A percentile compares a stretch with the other conserved stretches of the same genome.
These are phyloP conservation scores for Petrocephalus schoutedeni DNA, from an alignment of 2,797 vertebrate species.

Conservation along the genomic window DNA sequence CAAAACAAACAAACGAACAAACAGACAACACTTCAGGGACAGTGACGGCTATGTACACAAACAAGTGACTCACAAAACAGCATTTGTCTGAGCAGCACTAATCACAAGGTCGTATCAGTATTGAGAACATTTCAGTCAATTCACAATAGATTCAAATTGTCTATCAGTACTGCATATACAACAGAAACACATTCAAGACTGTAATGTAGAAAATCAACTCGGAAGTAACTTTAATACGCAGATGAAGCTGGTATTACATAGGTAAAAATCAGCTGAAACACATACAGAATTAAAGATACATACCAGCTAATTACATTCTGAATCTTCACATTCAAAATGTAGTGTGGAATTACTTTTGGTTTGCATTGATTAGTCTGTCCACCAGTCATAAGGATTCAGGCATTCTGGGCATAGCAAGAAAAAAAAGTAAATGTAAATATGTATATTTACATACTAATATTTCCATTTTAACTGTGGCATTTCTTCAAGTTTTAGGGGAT, in stretches of 20 bases:
- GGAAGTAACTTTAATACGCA: background rate
- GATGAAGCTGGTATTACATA: background rate
- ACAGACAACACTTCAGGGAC: conserved; percentile 14
- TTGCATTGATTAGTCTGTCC: background rate
- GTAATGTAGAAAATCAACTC: conserved; percentile 9
- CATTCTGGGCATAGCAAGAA: background rate
- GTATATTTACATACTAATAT: background rate
- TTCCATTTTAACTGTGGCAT: background rate
- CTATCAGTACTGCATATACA: background rate
- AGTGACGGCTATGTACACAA: conserved; percentile 7
- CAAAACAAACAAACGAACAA: conserved; percentile 22
- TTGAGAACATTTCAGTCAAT: conserved; percentile 10
- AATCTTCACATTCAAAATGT: background rate
- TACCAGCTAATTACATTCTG: background rate
- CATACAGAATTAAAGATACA: background rate
- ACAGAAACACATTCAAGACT: background rate
- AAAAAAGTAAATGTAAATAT: background rate
- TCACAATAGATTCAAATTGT: conserved; percentile 18
- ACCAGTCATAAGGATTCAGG: background rate
- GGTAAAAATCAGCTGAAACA: background rate
- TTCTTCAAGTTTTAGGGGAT: too few relatives aligned
- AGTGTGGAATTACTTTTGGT: background rate
- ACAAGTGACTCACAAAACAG: conserved; percentile 8
- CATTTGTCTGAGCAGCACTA: conserved; percentile 9
- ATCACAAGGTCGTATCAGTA: background rate